These are phyloP conservation scores for Pseudotriccus pelzelni DNA, from an alignment of 2,797 vertebrate species.

Conservation along the genomic window DNA sequence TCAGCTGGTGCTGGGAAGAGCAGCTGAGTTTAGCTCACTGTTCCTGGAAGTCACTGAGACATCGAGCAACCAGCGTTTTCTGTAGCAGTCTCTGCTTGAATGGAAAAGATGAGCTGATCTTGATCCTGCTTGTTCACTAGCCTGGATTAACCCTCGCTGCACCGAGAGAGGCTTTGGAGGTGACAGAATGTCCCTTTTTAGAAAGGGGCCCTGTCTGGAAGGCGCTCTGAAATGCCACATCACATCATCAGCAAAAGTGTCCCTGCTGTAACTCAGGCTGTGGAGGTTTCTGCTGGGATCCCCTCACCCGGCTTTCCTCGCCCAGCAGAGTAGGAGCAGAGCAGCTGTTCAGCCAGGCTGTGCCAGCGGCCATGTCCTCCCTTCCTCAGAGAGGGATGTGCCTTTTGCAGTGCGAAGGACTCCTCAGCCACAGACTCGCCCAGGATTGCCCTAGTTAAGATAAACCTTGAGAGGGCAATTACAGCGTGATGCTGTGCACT, in stretches of 20 bases:
- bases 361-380: background rate
- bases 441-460: background rate
- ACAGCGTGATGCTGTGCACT: background rate
- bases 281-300: background rate
- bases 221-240: background rate
- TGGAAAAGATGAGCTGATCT: conserved; percentile 64
- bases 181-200: background rate
- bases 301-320: background rate
- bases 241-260: background rate
- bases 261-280: background rate
- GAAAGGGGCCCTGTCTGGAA: background rate
- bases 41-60: conserved; percentile 71
- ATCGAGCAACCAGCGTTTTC: conserved; percentile 41
- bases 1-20: conserved; percentile 71
- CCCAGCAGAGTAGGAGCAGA: background rate
- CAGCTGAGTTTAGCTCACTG: conserved; percentile 67
- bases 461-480: background rate
- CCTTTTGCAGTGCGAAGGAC: background rate
- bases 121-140: background rate
- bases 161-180: background rate
- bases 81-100: conserved; percentile 8
- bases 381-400: background rate
- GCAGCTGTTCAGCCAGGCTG: background rate
- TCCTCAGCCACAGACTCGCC: background rate
- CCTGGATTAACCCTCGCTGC: conserved; percentile 32